Percentiles rank a stretch among this genome's conserved stretches.
Conservation (phyloP, 2,888 invertebrate species). For the Orthonychiurus folsomi region DNA sequence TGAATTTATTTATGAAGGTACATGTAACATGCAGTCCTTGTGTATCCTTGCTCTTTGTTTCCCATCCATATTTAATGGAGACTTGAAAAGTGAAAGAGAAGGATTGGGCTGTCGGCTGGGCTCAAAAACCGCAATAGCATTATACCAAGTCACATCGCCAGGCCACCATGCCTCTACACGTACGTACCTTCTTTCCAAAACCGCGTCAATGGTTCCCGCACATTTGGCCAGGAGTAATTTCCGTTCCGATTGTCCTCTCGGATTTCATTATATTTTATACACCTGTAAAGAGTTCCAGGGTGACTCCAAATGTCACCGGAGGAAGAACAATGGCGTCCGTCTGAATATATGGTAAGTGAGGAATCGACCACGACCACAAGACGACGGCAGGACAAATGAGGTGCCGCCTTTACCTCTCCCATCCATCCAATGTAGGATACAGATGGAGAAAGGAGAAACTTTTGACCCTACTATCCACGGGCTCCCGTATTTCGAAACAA, state of each 20-base stretch:
- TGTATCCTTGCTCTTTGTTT: background rate
- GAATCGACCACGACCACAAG: background rate
- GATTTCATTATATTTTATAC: too few species aligned
- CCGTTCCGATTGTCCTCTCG: background rate
- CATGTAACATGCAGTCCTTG: too few species aligned
- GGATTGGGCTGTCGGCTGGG: background rate
- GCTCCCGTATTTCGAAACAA: background rate
- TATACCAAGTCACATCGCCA: background rate
- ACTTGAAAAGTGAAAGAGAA: background rate
- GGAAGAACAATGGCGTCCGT: background rate
- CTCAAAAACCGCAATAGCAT: background rate
- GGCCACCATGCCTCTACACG: background rate
- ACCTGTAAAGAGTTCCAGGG: too few species aligned
- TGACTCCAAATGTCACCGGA: conserved; percentile 1
- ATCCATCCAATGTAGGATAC: too few species aligned
- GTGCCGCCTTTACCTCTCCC: too few species aligned
- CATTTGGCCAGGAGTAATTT: background rate
- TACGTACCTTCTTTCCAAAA: background rate
- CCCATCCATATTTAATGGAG: background rate
- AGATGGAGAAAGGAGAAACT: too few species aligned
- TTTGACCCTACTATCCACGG: too few species aligned
- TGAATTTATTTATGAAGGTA: background rate
- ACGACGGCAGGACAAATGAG: background rate
- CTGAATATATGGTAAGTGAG: background rate
- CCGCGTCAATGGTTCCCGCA: background rate